Conservation (phyloP, 2,888 invertebrate genomes). For the Temnothorax rugatulus region DNA sequence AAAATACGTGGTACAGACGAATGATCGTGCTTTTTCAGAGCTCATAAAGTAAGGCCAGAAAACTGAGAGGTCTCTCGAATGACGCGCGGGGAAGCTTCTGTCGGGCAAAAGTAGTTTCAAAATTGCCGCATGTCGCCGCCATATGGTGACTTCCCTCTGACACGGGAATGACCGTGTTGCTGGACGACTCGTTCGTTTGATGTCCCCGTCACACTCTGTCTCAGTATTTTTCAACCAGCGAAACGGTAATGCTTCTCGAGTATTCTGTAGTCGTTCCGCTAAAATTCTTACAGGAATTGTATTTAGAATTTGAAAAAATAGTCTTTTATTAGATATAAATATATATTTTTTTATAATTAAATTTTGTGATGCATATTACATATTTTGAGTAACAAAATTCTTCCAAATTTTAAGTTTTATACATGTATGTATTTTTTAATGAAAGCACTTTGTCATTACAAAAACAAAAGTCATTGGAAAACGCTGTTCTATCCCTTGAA, state of each 20-base stretch:
- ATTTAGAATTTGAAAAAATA: background rate
- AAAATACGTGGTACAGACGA: background rate
- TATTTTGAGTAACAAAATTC: background rate
- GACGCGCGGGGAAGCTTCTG: constrained; percentile 24
- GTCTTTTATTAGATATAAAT: background rate
- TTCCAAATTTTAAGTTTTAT: background rate
- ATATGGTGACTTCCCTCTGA: constrained; percentile 64
- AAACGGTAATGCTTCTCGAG: background rate
- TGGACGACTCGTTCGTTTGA: constrained; percentile 55
- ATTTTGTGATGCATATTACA: background rate
- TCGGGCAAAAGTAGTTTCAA: constrained; percentile 54
- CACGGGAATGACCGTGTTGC: constrained; percentile 44
- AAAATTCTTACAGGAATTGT: background rate
- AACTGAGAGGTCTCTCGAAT: constrained; percentile 40
- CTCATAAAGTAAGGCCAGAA: constrained; percentile 1
- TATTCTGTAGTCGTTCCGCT: background rate
- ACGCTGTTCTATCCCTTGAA: background rate
- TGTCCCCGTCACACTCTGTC: background rate
- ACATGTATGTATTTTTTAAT: background rate
- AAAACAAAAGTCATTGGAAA: background rate
- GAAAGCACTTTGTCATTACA: background rate
- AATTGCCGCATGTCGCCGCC: constrained; percentile 68
- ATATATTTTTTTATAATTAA: background rate
- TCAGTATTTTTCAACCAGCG: constrained; percentile 14
- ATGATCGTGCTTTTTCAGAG: constrained; percentile 4